Base-by-base conservation (phyloP, 1,140 invertebrate species). In the Drosophila athabasca region DNA sequence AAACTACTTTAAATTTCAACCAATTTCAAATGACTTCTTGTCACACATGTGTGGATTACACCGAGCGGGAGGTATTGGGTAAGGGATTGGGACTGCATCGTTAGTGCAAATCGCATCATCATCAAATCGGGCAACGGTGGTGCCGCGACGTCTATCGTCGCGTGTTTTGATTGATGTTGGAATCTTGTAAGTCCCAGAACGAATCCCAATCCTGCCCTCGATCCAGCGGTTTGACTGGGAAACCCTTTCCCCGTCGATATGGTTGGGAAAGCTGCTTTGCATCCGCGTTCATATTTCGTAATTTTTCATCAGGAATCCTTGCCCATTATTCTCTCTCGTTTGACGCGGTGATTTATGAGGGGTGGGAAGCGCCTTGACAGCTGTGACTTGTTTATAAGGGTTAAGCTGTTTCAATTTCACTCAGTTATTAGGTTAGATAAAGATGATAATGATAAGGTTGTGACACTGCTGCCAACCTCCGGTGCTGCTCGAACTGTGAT, bases 1-100 rank as follows among this genome's bases (percentile, higher is more conserved):
- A 85, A 88, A 87, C 83, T 87, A 87, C 82, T 87, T 83, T 88
- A 88, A 87, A 88, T 87, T 87, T 87, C 61, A 87, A 79, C 83
- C 83, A 88, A 87, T 88, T 87, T 88, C 61, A 76, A 72, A 83
- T 87, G 82, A 87, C 83, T 87, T 83, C 75, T 78, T 83, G 75
- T 76, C 75, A 69, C 62, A 67, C 72, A 88, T 81, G 71, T 78
- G 77, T 46, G 64, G 50, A 69, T 69, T 68, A 52, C 48, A 53
- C 26, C 22, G 2, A 8, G 41, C 22, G 51, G 52, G 43, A 17
- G 59, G 41, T 11, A 29, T n/a, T 11, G 11, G 4, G 26, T 3
- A 35, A 22, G 53, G 49, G 50, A 11, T 55, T 61, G 54, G 65
- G 65, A 75, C 58, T 78, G 78, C 83, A 88, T 88, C 83, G 83